Conservation (phyloP, 2,797 vertebrate genomes). For the Muraenolepis orangiensis region DNA sequence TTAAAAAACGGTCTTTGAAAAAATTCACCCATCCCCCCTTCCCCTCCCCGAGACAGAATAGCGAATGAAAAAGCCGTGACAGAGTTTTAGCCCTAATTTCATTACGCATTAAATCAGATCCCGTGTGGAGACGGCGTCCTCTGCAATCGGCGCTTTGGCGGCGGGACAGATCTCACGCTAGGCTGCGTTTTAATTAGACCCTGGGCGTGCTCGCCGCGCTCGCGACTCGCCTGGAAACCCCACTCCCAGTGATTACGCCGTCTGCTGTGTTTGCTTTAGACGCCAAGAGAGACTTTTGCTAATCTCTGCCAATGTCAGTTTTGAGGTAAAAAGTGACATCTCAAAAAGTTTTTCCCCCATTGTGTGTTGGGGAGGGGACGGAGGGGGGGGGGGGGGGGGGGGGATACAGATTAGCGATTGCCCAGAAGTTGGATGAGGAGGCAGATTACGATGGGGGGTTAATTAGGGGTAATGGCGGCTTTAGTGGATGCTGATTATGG, state of each 20-base stretch:
- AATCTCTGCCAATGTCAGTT: background rate
- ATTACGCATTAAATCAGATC: background rate
- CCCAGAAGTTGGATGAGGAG: background rate
- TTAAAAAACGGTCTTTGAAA: background rate
- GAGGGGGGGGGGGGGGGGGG: too few relatives aligned
- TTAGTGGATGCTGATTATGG: background rate
- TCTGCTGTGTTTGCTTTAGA: background rate
- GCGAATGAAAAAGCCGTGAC: background rate
- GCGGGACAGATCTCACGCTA: background rate
- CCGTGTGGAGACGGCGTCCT: background rate
- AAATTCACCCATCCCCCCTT: too few relatives aligned
- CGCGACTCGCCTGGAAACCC: too few relatives aligned
- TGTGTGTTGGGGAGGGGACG: background rate
- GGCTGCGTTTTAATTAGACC: background rate
- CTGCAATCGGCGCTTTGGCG: too few relatives aligned
- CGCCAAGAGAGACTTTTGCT: background rate
- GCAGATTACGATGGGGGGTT: background rate
- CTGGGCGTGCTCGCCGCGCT: background rate
- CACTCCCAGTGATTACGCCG: too few relatives aligned
- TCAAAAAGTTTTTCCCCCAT: too few relatives aligned
- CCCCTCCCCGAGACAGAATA: background rate
- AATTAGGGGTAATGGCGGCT: background rate
- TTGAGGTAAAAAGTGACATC: background rate
- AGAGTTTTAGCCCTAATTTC: background rate
- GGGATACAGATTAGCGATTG: background rate